phyloP scores from a whole-genome alignment of 1,140 invertebrate species.

The Pseudomyrmex gracilis region DNA sequence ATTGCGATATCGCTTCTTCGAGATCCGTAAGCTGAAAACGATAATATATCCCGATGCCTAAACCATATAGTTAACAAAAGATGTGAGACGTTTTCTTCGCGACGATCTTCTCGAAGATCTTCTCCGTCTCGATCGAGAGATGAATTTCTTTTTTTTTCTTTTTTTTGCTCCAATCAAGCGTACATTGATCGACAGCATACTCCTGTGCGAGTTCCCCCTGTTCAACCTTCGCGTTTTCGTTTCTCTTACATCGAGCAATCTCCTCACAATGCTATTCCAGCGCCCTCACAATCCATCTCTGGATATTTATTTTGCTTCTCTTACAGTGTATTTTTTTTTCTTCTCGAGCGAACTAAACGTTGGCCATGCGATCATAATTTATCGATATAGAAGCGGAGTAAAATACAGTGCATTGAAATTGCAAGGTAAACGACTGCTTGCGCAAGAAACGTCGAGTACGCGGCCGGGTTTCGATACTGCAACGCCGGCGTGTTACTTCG shows the following conservation, averaged over 20 bases:
- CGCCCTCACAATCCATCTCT: not conserved
- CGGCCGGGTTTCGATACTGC: constrained; percentile 54
- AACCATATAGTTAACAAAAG: not conserved
- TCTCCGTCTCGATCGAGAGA: constrained; percentile 12
- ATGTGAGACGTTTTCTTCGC: not conserved
- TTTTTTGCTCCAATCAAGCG: constrained; percentile 21
- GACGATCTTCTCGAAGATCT: constrained; percentile 21
- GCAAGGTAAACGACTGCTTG: constrained; percentile 64
- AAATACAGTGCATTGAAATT: constrained; percentile 12
- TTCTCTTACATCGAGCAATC: constrained; percentile 18
- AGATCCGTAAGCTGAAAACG: constrained; percentile 1
- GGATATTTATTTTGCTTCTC: constrained; percentile 9
- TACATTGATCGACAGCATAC: constrained; percentile 11
- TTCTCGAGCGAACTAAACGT: not conserved
- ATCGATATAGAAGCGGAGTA: constrained; percentile 7
- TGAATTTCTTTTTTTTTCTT: constrained; percentile 45
- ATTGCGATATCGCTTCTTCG: not conserved
- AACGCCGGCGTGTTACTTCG: constrained; percentile 38
- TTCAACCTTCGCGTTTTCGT: constrained; percentile 41
- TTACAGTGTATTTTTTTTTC: not conserved
- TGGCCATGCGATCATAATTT: constrained; percentile 23
- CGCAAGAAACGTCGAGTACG: constrained; percentile 49
- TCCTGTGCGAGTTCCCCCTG: not conserved
- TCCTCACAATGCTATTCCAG: not conserved
- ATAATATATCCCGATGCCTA: not conserved